phyloP scores from a whole-genome alignment of 2,888 invertebrate genomes.

The Troglohyphantes excavatus region DNA sequence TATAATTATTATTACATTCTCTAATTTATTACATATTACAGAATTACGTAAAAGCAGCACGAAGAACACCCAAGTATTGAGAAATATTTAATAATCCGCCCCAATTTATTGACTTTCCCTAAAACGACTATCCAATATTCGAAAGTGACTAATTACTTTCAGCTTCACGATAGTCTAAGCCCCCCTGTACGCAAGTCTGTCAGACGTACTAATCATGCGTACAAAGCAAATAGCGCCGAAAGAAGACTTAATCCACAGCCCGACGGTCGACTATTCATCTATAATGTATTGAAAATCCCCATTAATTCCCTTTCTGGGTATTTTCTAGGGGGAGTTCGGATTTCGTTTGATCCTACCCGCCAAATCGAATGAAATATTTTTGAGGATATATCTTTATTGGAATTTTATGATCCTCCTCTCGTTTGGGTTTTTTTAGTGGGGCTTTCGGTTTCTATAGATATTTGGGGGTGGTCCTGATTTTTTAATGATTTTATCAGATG shows the following conservation, averaged over 20 bases:
- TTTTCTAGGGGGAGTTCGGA: constrained; percentile 21
- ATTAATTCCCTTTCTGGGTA: constrained; percentile 16
- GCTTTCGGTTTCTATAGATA: neutral
- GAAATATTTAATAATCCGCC: neutral
- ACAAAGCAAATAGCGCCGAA: constrained; percentile 31
- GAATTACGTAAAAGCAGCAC: neutral
- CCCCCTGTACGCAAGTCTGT: neutral
- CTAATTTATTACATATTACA: too few relatives aligned
- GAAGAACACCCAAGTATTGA: neutral
- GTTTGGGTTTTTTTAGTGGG: neutral
- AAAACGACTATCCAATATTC: neutral
- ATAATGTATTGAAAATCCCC: constrained; percentile 19
- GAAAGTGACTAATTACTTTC: constrained; percentile 5
- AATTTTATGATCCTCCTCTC: constrained; percentile 39
- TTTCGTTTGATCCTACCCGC: constrained; percentile 50
- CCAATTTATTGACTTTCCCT: constrained; percentile 9
- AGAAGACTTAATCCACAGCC: constrained; percentile 25
- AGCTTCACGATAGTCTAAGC: neutral
- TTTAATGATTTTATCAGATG: neutral
- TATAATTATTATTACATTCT: too few relatives aligned
- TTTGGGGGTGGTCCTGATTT: constrained; percentile 23
- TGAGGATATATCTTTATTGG: constrained; percentile 50
- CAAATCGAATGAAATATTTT: constrained; percentile 17
- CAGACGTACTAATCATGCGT: neutral
- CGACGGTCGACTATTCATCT: neutral